Conservation (phyloP, 1,140 invertebrate genomes). For the Periplaneta americana region DNA sequence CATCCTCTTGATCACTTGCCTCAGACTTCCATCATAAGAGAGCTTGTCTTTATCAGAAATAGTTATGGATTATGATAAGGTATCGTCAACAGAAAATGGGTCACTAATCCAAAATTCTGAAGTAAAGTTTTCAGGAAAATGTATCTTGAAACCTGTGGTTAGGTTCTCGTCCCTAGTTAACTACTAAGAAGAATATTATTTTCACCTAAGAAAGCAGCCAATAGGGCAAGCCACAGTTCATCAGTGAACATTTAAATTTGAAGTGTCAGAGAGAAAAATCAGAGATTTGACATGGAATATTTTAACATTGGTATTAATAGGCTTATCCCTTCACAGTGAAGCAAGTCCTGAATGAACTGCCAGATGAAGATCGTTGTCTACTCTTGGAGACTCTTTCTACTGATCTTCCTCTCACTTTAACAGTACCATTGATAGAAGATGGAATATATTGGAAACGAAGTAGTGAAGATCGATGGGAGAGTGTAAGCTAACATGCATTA, state of each 20-base stretch:
- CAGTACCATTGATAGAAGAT: slow-evolving; percentile 29
- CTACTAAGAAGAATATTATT: too few relatives aligned
- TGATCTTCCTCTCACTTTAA: slow-evolving; percentile 34
- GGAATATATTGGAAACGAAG: slow-evolving; percentile 38
- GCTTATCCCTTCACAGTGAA: slow-evolving; percentile 8
- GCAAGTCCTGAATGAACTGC: slow-evolving; percentile 34
- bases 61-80: too few relatives aligned
- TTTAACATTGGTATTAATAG: background rate
- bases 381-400: slow-evolving; percentile 36
- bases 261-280: background rate
- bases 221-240: background rate
- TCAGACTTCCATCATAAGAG: too few relatives aligned
- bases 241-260: background rate
- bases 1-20: too few relatives aligned
- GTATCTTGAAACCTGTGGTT: too few relatives aligned
- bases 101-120: too few relatives aligned
- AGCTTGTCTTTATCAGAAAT: too few relatives aligned
- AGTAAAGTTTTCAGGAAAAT: too few relatives aligned
- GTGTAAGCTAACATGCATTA: too few relatives aligned
- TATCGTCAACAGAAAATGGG: too few relatives aligned
- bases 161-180: background rate
- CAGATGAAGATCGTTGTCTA: slow-evolving; percentile 29
- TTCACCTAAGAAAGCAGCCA: background rate
- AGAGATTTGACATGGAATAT: background rate
- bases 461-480: slow-evolving; percentile 27